Evolutionary conservation across 2,888 invertebrate species (phyloP).

Genomic region (Hirudinaria manillensis): DNA sequence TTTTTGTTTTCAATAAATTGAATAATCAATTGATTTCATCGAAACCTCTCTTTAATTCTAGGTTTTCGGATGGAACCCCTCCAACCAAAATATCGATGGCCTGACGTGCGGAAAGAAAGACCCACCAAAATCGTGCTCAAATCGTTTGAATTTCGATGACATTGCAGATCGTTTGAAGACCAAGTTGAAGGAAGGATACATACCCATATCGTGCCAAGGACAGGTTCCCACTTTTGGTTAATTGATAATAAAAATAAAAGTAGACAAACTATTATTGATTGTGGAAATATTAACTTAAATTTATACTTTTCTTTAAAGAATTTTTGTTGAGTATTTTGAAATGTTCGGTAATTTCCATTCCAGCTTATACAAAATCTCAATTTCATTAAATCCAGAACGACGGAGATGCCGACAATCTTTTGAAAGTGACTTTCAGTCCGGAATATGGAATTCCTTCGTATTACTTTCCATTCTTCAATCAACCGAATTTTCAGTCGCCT

Average conservation of each 20-base stretch:
- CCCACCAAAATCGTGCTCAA: not conserved
- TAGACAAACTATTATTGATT: no score
- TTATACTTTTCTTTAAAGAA: no score
- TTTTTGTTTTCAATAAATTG: no score
- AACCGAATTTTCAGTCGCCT: not conserved
- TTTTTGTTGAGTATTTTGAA: no score
- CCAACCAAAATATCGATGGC: not conserved
- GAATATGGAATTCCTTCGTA: slow-evolving; percentile 2
- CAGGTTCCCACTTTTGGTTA: not conserved
- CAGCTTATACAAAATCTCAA: no score
- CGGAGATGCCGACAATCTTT: not conserved
- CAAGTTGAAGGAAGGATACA: not conserved
- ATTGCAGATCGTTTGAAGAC: not conserved
- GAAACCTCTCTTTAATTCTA: not conserved
- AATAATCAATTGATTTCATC: no score
- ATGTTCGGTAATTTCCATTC: no score
- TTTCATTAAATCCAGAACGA: slow-evolving; percentile 1
- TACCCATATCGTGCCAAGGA: slow-evolving; percentile 10
- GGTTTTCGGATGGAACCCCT: slow-evolving; percentile 15
- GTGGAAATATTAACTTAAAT: no score
- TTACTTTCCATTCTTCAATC: slow-evolving; percentile 15
- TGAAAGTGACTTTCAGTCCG: slow-evolving; percentile 1
- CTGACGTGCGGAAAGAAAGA: not conserved
- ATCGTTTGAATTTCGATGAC: not conserved
- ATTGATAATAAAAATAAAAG: no score